Conservation (phyloP, 2,888 invertebrate genomes). For the Phrixothrix hirtus region DNA sequence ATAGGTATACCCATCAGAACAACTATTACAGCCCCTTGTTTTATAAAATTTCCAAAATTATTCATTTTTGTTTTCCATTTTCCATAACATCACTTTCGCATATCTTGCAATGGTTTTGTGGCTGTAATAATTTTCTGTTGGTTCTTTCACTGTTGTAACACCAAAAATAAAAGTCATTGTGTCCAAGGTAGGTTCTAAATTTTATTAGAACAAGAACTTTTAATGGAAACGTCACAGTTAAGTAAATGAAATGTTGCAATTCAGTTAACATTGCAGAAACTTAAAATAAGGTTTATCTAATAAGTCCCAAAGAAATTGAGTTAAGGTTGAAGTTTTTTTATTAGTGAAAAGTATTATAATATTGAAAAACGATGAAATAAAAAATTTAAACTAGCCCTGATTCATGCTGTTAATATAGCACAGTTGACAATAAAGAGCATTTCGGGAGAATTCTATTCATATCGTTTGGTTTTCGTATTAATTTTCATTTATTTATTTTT, state of each 20-base stretch:
- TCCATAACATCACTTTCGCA: background rate
- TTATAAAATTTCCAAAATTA: background rate
- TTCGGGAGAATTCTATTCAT: slow-evolving; percentile 50
- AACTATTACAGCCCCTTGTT: slow-evolving; percentile 28
- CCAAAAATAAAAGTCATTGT: slow-evolving; percentile 45
- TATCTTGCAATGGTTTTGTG: background rate
- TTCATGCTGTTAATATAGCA: slow-evolving; percentile 57
- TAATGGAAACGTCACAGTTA: slow-evolving; percentile 51
- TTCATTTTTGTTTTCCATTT: background rate
- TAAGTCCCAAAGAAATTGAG: slow-evolving; percentile 54
- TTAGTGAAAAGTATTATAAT: slow-evolving; percentile 58
- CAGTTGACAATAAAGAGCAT: slow-evolving; percentile 58
- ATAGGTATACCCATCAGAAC: slow-evolving; percentile 24
- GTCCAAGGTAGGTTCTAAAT: slow-evolving; percentile 11
- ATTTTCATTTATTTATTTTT: slow-evolving; percentile 20
- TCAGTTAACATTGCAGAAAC: slow-evolving; percentile 53
- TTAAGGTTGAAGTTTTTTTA: slow-evolving; percentile 56
- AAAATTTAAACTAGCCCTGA: slow-evolving; percentile 57
- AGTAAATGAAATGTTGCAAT: slow-evolving; percentile 47
- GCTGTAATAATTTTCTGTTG: slow-evolving; percentile 26
- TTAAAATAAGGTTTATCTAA: slow-evolving; percentile 53
- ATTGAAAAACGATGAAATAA: slow-evolving; percentile 57
- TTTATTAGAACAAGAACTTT: slow-evolving; percentile 6
- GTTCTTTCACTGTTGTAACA: slow-evolving; percentile 41
- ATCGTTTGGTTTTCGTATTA: slow-evolving; percentile 16